Conservation (phyloP, 2,113 vertebrate species). For the Sturnus vulgaris region DNA sequence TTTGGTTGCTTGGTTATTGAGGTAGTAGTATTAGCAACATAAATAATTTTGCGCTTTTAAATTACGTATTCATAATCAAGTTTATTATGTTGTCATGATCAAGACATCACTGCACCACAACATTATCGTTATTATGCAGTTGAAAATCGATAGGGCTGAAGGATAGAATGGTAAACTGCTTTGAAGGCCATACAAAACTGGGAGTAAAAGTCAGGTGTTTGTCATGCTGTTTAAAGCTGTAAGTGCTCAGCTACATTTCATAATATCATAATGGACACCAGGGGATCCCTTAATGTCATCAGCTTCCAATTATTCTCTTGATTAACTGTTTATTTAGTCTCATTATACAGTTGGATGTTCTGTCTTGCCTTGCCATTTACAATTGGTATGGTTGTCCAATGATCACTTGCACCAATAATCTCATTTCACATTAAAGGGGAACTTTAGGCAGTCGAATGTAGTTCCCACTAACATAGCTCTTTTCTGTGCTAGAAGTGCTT, state of each 20-base stretch:
- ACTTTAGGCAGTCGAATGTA: neutral
- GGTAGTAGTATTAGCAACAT: neutral
- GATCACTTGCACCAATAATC: neutral
- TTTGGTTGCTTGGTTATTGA: neutral
- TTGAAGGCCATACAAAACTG: neutral
- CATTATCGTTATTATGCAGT: neutral
- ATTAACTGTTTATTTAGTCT: constrained; percentile 53
- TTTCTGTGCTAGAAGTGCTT: neutral
- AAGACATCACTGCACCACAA: neutral
- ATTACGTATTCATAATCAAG: neutral
- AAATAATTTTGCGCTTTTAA: neutral
- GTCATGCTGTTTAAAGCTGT: neutral
- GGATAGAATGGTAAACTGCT: neutral
- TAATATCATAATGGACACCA: constrained; percentile 44
- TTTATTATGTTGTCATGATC: neutral
- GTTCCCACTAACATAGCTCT: neutral
- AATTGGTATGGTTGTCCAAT: neutral
- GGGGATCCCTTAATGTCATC: constrained; percentile 54
- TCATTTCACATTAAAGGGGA: neutral
- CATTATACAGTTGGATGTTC: constrained; percentile 3
- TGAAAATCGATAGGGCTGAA: neutral
- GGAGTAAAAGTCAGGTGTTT: constrained; percentile 17
- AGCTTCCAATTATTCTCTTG: constrained; percentile 45
- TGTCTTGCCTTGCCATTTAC: neutral
- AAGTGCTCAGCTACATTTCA: constrained; percentile 17